Percentiles rank a stretch among this genome's conserved stretches.
phyloP scores from a whole-genome alignment of 1,140 invertebrate species.

The Portunus trituberculatus region DNA sequence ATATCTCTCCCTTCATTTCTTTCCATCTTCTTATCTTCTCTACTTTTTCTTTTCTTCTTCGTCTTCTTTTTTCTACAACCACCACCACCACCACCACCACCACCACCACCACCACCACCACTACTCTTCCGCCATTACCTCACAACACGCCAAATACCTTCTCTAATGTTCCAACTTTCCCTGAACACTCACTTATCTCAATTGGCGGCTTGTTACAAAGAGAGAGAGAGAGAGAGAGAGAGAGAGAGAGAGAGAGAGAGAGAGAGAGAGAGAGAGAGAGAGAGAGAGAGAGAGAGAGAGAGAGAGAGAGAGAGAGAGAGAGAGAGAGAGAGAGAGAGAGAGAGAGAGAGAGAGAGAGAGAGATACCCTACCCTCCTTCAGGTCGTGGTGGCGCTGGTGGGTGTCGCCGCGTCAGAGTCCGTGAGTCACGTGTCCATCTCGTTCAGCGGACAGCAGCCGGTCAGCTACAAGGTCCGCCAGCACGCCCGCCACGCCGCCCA shows the following conservation, averaged over 20 bases:
- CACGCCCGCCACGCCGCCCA: not conserved
- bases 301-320: not conserved
- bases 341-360: not conserved
- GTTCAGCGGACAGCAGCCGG: not conserved
- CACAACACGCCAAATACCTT: too few relatives aligned
- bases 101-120: not conserved
- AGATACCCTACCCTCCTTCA: not conserved
- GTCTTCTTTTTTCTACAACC: not conserved
- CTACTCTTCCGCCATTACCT: not conserved
- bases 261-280: not conserved
- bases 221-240: not conserved
- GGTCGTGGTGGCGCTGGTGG: not conserved
- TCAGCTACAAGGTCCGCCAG: slow-evolving; percentile 52
- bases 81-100: not conserved
- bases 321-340: not conserved
- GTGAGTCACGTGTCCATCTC: slow-evolving; percentile 48
- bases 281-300: not conserved
- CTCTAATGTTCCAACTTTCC: too few relatives aligned
- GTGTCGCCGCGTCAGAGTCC: not conserved
- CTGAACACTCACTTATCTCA: too few relatives aligned
- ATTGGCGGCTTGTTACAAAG: not conserved
- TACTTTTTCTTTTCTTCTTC: too few relatives aligned
- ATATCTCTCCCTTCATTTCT: too few relatives aligned
- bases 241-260: not conserved
- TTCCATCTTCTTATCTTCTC: too few relatives aligned